Conservation (phyloP, 2,888 invertebrate species). For the Dorcus hopei region DNA sequence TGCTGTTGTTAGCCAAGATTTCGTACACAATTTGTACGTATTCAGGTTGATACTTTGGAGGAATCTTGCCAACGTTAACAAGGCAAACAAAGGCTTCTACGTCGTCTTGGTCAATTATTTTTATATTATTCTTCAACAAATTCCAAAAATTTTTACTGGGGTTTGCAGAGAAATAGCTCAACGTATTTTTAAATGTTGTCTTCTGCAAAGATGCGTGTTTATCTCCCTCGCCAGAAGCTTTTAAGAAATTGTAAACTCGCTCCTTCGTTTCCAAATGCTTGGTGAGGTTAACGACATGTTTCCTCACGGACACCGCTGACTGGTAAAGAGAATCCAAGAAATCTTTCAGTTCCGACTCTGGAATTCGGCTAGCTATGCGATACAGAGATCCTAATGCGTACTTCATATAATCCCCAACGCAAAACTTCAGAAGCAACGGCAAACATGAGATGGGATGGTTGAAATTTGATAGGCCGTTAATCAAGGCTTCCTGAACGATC, state of each 20-base stretch:
- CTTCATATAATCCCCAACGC: slow-evolving; percentile 15
- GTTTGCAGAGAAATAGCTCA: slow-evolving; percentile 1
- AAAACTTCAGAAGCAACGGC: slow-evolving; percentile 11
- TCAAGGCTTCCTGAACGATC: background rate
- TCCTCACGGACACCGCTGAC: slow-evolving; percentile 14
- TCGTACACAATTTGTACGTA: background rate
- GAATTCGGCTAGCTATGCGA: background rate
- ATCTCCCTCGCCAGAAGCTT: background rate
- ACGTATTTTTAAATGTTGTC: background rate
- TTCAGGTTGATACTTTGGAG: background rate
- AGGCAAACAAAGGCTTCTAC: background rate
- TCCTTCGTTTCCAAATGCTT: background rate
- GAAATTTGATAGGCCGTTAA: slow-evolving; percentile 5
- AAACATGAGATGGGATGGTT: slow-evolving; percentile 2
- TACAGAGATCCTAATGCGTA: slow-evolving; percentile 6
- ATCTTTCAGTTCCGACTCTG: slow-evolving; percentile 3
- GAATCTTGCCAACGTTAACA: background rate
- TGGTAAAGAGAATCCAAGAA: slow-evolving; percentile 5
- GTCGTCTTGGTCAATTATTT: background rate
- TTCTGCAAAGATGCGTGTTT: background rate
- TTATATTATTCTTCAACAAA: background rate
- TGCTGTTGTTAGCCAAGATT: background rate
- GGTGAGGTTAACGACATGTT: slow-evolving; percentile 14
- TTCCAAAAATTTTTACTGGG: slow-evolving; percentile 11
- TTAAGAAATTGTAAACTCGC: background rate